A percentile compares a stretch with the other conserved stretches of the same genome.
Conservation (phyloP, 2,113 vertebrate genomes). For the Odocoileus hemionus region DNA sequence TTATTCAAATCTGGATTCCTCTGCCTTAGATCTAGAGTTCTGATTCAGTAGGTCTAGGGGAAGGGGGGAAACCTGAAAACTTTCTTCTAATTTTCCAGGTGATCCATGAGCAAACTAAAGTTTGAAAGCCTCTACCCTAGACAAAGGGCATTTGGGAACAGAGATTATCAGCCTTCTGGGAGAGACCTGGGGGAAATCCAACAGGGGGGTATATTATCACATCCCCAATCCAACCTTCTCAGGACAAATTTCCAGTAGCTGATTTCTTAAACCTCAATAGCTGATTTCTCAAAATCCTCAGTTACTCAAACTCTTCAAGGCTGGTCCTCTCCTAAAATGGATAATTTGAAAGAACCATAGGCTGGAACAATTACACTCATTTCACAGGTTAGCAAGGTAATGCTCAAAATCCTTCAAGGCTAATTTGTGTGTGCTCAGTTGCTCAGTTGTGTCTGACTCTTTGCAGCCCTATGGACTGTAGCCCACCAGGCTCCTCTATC, state of each 20-base stretch:
- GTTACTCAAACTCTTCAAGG: not conserved
- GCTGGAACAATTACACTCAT: not conserved
- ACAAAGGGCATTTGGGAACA: not conserved
- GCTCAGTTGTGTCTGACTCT: not conserved
- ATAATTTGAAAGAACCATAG: not conserved
- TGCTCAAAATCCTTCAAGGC: not conserved
- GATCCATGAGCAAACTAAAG: not conserved
- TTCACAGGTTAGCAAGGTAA: not conserved
- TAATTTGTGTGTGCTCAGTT: not conserved
- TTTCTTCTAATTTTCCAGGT: not conserved
- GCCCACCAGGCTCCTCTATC: not conserved
- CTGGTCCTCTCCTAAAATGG: not conserved
- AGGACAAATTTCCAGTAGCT: not conserved
- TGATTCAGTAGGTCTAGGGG: not conserved
- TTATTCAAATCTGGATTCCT: not conserved
- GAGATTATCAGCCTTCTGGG: not conserved
- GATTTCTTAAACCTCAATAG: not conserved
- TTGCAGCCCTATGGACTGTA: not conserved
- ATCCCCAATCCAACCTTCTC: not conserved
- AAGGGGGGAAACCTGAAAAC: not conserved
- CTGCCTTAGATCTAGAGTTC: not conserved
- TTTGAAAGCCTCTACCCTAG: not conserved
- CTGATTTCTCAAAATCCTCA: not conserved
- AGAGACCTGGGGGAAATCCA: not conserved
- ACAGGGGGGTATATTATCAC: accelerated